Conservation (phyloP, 2,113 vertebrate species). For the Delphinapterus leucas region DNA sequence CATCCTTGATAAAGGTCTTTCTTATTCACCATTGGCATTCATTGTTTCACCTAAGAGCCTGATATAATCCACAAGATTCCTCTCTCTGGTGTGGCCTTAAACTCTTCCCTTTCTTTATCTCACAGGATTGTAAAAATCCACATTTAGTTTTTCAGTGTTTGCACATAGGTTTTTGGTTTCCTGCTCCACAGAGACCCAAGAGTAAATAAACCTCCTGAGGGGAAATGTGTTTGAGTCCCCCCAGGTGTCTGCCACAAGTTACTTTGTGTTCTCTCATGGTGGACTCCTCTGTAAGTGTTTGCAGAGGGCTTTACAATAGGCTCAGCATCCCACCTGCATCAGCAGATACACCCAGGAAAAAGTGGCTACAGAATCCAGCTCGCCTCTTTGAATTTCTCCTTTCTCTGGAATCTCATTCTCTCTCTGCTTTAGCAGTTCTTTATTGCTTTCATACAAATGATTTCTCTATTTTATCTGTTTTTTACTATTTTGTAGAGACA, state of each 20-base stretch:
- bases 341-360: not conserved
- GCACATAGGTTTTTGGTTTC: not conserved
- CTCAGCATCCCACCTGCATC: not conserved
- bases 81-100: not conserved
- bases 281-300: not conserved
- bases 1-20: not conserved
- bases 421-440: not conserved
- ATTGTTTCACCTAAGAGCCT: not conserved
- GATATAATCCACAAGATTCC: not conserved
- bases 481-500: not conserved
- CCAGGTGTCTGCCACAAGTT: not conserved
- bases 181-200: not conserved
- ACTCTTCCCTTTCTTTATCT: not conserved
- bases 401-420: not conserved
- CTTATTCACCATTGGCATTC: not conserved
- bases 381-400: not conserved
- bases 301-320: too few relatives aligned
- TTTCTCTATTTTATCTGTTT: not conserved
- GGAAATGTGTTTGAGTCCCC: too few relatives aligned
- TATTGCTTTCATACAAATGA: not conserved
- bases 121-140: not conserved
- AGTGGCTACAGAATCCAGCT: not conserved
- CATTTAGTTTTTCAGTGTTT: not conserved
- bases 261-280: not conserved
- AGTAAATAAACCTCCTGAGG: not conserved